These are phyloP conservation scores for Typhlichthys eigenmanni DNA, from an alignment of 2,797 vertebrate species.

Conservation along the genomic window DNA sequence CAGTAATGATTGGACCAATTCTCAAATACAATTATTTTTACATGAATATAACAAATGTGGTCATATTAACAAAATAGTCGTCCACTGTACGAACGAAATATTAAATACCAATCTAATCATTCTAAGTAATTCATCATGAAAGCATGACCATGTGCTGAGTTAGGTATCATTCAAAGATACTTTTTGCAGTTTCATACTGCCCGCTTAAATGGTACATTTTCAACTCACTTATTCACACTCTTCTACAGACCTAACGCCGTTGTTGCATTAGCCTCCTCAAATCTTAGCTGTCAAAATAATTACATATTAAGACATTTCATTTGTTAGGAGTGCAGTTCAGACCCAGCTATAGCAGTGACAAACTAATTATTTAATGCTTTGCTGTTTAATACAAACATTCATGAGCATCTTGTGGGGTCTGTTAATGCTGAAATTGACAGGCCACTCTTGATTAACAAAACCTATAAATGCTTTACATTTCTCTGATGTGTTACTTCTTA, in stretches of 20 bases:
- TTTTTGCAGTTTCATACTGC: slow-evolving; percentile 40
- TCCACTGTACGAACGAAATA: slow-evolving; percentile 3
- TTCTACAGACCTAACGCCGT: slow-evolving; percentile 38
- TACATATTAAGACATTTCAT: slow-evolving; percentile 48
- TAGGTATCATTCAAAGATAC: slow-evolving; percentile 23
- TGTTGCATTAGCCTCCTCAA: slow-evolving; percentile 45
- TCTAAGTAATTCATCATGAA: slow-evolving; percentile 17
- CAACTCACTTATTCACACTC: slow-evolving; percentile 44
- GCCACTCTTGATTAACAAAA: no score
- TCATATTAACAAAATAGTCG: slow-evolving; percentile 5
- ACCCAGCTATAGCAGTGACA: slow-evolving; percentile 31
- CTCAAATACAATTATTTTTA: no score
- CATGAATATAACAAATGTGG: slow-evolving; percentile 1
- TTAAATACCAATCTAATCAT: slow-evolving; percentile 23
- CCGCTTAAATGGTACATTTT: slow-evolving; percentile 46
- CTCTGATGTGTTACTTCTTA: no score
- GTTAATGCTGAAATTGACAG: no score
- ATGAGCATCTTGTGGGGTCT: not conserved
- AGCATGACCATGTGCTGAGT: no score
- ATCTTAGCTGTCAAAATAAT: slow-evolving; percentile 51
- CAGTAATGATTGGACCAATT: no score
- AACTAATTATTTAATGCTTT: slow-evolving; percentile 34
- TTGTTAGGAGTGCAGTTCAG: slow-evolving; percentile 35
- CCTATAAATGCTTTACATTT: no score
- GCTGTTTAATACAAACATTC: slow-evolving; percentile 17